These are phyloP conservation scores for Ophraella communa DNA, from an alignment of 2,888 invertebrate species.

Conservation along the genomic window DNA sequence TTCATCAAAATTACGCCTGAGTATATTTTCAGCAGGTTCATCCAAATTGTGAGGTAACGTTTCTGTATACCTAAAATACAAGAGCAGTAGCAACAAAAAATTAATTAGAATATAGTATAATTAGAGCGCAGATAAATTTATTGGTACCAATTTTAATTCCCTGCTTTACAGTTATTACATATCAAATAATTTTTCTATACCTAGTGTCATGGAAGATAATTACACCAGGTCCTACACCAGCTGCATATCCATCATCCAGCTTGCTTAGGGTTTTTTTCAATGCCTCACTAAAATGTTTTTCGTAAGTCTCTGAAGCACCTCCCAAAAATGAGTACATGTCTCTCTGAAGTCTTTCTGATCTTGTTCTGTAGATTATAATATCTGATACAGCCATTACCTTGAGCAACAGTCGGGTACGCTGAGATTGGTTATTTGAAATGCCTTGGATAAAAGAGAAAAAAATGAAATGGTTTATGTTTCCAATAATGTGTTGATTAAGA, in stretches of 20 bases:
- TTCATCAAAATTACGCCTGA: slow-evolving; percentile 68
- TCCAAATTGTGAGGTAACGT: slow-evolving; percentile 66
- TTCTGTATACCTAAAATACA: slow-evolving; percentile 64
- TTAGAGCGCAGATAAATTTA: no score
- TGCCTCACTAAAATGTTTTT: slow-evolving; percentile 73
- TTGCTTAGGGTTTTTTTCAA: slow-evolving; percentile 54
- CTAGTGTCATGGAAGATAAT: slow-evolving; percentile 82
- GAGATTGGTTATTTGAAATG: slow-evolving; percentile 65
- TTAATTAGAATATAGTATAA: no score
- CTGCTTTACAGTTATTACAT: background rate
- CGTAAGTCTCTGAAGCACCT: slow-evolving; percentile 77
- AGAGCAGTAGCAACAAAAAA: no score
- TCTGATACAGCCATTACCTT: slow-evolving; percentile 85
- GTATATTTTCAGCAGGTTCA: slow-evolving; percentile 68
- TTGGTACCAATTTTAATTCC: no score
- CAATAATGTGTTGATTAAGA: no score
- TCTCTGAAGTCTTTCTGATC: slow-evolving; percentile 75
- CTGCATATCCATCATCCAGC: slow-evolving; percentile 37
- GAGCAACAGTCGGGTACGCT: slow-evolving; percentile 72
- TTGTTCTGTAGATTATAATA: slow-evolving; percentile 77
- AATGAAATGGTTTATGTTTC: no score
- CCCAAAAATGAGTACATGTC: slow-evolving; percentile 81
- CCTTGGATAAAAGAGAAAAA: slow-evolving; percentile 38
- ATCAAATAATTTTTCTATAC: slow-evolving; percentile 1
- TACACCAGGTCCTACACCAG: slow-evolving; percentile 70